Base-by-base conservation (phyloP, 2,888 invertebrate genomes). In the Sesia apiformis region DNA sequence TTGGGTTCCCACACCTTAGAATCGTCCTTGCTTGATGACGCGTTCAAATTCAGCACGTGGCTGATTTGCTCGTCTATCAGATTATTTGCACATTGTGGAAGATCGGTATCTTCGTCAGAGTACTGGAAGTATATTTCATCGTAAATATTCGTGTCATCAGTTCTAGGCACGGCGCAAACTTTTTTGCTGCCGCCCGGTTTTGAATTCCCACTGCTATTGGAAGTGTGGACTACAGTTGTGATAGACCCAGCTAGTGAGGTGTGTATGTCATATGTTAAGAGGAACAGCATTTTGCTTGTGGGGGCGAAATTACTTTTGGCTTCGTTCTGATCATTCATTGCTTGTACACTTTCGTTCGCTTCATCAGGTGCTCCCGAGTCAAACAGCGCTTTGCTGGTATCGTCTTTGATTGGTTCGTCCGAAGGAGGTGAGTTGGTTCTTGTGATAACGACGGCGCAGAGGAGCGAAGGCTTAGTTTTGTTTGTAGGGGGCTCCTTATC, bases 321-420 rank as follows among this genome's bases (percentile, higher is more conserved):
- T 77, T 93, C 92, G 70, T 94, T 94, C 56, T 94, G 93, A 71
- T 94, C 93, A 74, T 96, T 95, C 91, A 95, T 93, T 7, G 94
- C 93, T 64, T 94, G 93, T 5, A 95, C 93, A 55, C 74, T 84
- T 60, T 87, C 87, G 60, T 75, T 72, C 23, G 81, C 70, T 56
- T 78, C 76, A 58, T 83, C 81, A 4, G 60, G 59, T 1, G 72
- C 75, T n/a, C 81, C 81, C 0, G 81, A 76, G 56, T 88, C 84
- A 58, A 88, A 88, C 4, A 88, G 71, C 0, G 80, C 83, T 72
- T 87, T 87, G 60, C 84, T 84, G 4, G 78, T 76, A 60, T 87
- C 84, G 38, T 85, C 58, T 57, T 76, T 76, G 56, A 84, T 81
- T 1, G 87, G 82, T 56, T 76, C 76, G 58, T 81, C 74, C 3